Evolutionary conservation across 2,113 vertebrate genomes (phyloP), one percentile per base, ranked within the genome.

Genomic region (Neodontobutis hainanensis): DNA sequence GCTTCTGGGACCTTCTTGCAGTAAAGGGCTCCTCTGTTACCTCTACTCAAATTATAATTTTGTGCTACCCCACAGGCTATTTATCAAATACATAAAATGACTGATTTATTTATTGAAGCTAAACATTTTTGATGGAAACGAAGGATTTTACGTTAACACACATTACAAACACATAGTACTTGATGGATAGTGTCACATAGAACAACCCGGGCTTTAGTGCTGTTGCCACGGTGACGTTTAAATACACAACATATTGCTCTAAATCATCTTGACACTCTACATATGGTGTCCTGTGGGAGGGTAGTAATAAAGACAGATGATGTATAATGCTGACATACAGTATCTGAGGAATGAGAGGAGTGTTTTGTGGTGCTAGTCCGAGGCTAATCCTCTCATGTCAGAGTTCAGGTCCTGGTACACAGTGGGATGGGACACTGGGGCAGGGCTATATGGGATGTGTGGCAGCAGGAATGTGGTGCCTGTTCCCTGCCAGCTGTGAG

Each of bases 291-390:
- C 8, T 58, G 53, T 52, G 19, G 51, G 70, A 73, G 58, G 8
- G 51, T 1, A 16, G 34, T 35, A 38, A 53, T 46, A 53, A 49
- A 52, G 48, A 36, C 47, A 70, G 73, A 47, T 71, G 3, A 44
- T 68, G 40, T 58, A 8, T 52, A 14, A 36, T 48, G 49, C 43
- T 16, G 53, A 34, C 47, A 34, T 35, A 59, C 38, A 47, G n/a
- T 64, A 61, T 78, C 61, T 68, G 6, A 56, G 65, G 43, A 83
- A 73, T 40, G 68, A 73, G 72, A 68, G 66, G 14, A n/a, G 46
- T 58, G 6, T 43, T 40, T 65, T 65, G 5, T 40, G 38, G 38
- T 50, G n/a, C 19, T 27, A 27, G 19, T 27, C 19, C 19, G 3
- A 51, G 47, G 60, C n/a, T 42, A 50, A 6, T 36, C 60, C 44